Evolutionary conservation across 2,888 invertebrate species (phyloP), one percentile per base, ranked within the genome.

Genomic region (Acleris literana): DNA sequence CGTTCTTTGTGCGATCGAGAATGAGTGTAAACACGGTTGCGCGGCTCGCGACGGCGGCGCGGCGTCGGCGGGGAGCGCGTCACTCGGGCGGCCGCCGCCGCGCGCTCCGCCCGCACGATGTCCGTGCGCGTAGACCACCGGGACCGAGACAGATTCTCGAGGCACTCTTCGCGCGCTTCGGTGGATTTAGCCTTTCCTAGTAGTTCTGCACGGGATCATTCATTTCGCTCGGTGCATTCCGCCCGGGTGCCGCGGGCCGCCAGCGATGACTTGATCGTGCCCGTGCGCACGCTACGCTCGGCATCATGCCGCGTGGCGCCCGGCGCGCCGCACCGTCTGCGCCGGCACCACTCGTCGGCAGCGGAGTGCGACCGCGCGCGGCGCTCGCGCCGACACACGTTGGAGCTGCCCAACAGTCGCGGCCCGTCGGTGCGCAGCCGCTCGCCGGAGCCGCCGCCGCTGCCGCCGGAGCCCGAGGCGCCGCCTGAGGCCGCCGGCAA

Each of bases 401-500:
- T 92, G 69, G 90, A 91, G 81, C 77, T 90, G 74, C 90, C 92
- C 66, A 79, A 81, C 79, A 90, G 89, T 77, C 85, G 91, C 11
- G 92, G 92, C 16, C 90, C 91, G 66, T 91, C 90, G 78, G 89
- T 91, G 58, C 86, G 90, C 74, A 90, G 90, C 80, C 80, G 91
- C 5, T 89, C 90, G 2, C 91, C 92, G 54, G 90, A 91, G 83
- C 89, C 90, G 43, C 82, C 82, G 46, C 85, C 83, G 46, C 85
- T 79, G 49, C 87, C 84, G 11, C 84, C 87, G 25, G 88, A 88
- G 80, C 89, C 88, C 25, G 88, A 90, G 71, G 77, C 81, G 59
- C 86, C 91, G 70, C 93, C 94, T 64, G 90, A 93, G 71, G 94
- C 94, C 69, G 93, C 93, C 70, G 93, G 94, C 73, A 94, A 95